Evolutionary conservation across 2,113 vertebrate genomes (phyloP), one percentile per base, ranked within the genome.

Genomic region (Elephantulus edwardii): DNA sequence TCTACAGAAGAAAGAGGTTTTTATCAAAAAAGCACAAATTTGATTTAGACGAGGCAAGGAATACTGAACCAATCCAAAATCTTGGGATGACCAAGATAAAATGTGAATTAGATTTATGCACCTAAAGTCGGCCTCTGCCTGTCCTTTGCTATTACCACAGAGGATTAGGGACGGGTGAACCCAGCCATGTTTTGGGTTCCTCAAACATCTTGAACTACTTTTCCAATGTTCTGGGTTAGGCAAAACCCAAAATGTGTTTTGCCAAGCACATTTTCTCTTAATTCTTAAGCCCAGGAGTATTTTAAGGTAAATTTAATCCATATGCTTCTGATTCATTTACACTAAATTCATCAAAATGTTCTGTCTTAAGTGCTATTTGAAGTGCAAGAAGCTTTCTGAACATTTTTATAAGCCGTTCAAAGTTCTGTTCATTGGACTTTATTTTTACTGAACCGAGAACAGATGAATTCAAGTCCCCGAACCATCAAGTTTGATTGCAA

Each of bases 271-370:
- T 96, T 96, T 96, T 96, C 96, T 94, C 95, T 96, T 96, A 96
- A 96, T 96, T 96, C 81, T 95, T 95, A 96, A 96, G 93, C 96
- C 95, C 96, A 96, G 94, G 96, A 96, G 96, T 96, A 96, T 96
- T 96, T 96, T 96, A 96, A 96, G 96, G 95, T 96, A 96, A 96
- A 96, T 96, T 95, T 96, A 96, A 96, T 96, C 95, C 96, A 96
- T 95, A 96, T 96, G 96, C 86, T 96, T 95, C 94, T 95, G 96
- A 96, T 96, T 95, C 96, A 96, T 96, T 95, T 96, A 95, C 92
- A 95, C 95, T 95, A 94, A 96, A 96, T 92, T 96, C 96, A 96
- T 95, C 96, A 95, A 93, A 96, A 95, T 95, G 86, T 91, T 96
- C 95, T 92, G 95, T 95, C 91, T 93, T 95, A 89, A 93, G 90